Percentiles rank a stretch among this genome's conserved stretches.
phyloP scores from a whole-genome alignment of 2,113 vertebrate genomes.

The Dipodomys merriami region DNA sequence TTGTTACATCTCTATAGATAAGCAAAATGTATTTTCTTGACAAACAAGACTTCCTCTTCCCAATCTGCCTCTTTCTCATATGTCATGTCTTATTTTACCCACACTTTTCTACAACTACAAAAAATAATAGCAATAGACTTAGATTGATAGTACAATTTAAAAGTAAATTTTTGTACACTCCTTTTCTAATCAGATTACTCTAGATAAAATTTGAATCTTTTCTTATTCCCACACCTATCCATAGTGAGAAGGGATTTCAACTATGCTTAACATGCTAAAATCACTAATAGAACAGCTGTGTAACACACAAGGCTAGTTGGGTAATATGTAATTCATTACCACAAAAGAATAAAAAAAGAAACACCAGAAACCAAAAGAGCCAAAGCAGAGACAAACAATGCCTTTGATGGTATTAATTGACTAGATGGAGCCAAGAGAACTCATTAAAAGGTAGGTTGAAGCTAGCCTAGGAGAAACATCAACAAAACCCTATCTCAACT shows the following conservation, averaged over 20 bases:
- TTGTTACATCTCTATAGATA: neutral
- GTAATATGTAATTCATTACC: neutral
- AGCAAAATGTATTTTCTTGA: neutral
- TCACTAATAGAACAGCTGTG: neutral
- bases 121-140: conserved; percentile 15
- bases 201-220: neutral
- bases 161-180: neutral
- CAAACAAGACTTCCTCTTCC: conserved; percentile 3
- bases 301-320: neutral
- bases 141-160: neutral
- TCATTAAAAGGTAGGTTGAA: no score
- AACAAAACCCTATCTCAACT: no score
- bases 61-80: neutral
- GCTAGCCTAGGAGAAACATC: no score
- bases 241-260: neutral
- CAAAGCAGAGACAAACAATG: conserved; percentile 7
- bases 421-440: neutral
- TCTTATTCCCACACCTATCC: neutral
- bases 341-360: neutral
- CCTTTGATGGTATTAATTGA: conserved; percentile 8
- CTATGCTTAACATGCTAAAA: neutral
- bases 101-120: conserved; percentile 6
- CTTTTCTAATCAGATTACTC: conserved; percentile 7
- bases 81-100: conserved; percentile 3
- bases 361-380: conserved; percentile 17